Base-by-base conservation (phyloP, 1,140 invertebrate genomes). In the Lordiphosa clarofinis region DNA sequence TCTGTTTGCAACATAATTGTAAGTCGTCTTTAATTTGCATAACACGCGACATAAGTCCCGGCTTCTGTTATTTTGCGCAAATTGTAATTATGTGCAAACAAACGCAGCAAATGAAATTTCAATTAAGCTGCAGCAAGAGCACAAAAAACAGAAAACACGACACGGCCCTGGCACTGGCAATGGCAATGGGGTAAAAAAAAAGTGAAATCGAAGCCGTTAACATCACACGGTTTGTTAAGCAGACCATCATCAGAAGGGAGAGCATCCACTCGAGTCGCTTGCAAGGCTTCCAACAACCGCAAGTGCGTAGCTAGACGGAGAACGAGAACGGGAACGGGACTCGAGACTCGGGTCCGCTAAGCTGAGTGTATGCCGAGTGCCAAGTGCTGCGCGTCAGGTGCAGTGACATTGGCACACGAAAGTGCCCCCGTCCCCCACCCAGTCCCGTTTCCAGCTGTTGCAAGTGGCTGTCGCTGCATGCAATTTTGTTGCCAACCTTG, bases 131-230 rank as follows among this genome's bases (percentile, higher is more conserved):
- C 28, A 10, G 46, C 44, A 59, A n/a, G n/a, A 19, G 24, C 3
- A 28, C 24, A 28, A 28, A 28, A 28, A 6, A 7, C 24, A 37
- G 21, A 7, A 44, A 37, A 49, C 43, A 35, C n/a, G 11, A 47
- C 40, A 24, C 35, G 47, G 21, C 33, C 24, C 0, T 28, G 43
- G 9, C 46, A 35, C 21, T n/a, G n/a, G n/a, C n/a, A n/a, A n/a
- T 12, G 31, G 28, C 13, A 36, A 37, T 8, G 13, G 33, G 31
- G 11, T 12, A n/a, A n/a, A 33, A 49, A 71, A 64, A 70, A 78
- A 84, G 78, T 84, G 78, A 84, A 84, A 84, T 84, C 78, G 78
- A 84, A 84, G 66, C 69, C 57, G 59, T 55, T 53, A 60, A 64
- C 59, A 60, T 73, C 66, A 65, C 66, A 73, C 70, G 70, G 56